Base-by-base conservation (phyloP, 2,888 invertebrate genomes). In the Cheilosia vulpina region DNA sequence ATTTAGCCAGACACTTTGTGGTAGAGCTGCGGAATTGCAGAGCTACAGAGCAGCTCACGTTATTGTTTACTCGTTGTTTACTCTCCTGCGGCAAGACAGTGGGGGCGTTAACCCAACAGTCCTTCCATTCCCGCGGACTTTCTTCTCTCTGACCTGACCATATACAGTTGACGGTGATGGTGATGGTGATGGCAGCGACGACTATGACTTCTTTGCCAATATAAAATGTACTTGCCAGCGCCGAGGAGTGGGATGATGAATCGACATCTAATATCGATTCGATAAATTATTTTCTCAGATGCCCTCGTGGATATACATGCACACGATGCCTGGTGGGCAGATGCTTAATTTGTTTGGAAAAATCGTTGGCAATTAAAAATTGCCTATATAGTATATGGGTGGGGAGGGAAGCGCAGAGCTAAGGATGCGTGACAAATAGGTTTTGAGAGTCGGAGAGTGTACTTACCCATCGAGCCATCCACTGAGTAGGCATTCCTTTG, bases 401-500 rank as follows among this genome's bases (percentile, higher is more conserved):
- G 65, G 15, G 21, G 9, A 15, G 24, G 34, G 31, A 68, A 9
- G n/a, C 9, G 43, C 38, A 69, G 57, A 65, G 65, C 75, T 84
- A 84, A 84, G 84, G 75, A 84, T 84, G 84, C 84, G 84, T 84
- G 84, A 84, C 84, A 84, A 84, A 84, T 84, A 84, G 83, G 72
- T 66, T 73, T 73, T 69, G 43, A 63, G 43, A 66, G 17, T 5
- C 62, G 60, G 19, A 79, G 24, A 65, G 13, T 58, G 72, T 62
- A 93, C 93, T 93, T 90, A 94, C 95, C 94, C 89, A 94, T 93
- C 87, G 94, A 93, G 87, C 94, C 93, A 88, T 94, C 94, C 87
- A 94, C 90, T 81, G 93, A 93, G 92, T 92, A 93, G 89, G 93
- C 93, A 92, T 93, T 93, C 90, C 93, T 93, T 90, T 94, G 94